Conservation (phyloP, 2,888 invertebrate species). For the Folsomia candida region DNA sequence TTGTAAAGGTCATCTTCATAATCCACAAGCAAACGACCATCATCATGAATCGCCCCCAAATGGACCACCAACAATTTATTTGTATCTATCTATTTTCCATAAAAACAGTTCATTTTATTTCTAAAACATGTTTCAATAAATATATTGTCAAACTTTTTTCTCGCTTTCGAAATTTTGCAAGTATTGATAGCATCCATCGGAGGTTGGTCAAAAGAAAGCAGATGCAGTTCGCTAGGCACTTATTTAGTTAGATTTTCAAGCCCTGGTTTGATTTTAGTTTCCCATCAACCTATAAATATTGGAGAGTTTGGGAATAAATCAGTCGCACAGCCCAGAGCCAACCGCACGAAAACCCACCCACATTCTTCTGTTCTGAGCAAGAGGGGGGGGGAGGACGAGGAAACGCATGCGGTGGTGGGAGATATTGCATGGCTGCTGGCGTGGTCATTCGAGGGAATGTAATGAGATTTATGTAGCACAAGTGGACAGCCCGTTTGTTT, state of each 20-base stretch:
- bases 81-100: too few relatives aligned
- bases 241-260: neutral
- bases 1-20: conserved; percentile 5
- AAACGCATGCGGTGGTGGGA: neutral
- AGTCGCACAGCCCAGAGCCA: neutral
- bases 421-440: neutral
- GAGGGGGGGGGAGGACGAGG: neutral
- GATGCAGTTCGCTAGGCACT: too few relatives aligned
- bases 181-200: too few relatives aligned
- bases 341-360: neutral
- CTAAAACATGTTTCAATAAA: too few relatives aligned
- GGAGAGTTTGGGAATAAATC: neutral
- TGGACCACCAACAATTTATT: too few relatives aligned
- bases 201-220: too few relatives aligned
- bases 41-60: too few relatives aligned
- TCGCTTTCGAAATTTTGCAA: too few relatives aligned
- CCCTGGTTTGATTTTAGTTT: neutral
- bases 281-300: neutral
- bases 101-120: too few relatives aligned
- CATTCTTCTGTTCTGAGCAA: too few relatives aligned
- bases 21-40: neutral
- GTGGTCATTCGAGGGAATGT: conserved; percentile 9
- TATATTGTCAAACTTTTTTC: too few relatives aligned
- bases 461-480: conserved; percentile 14
- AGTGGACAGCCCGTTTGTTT: neutral